These are phyloP conservation scores for Aythya baeri DNA, from an alignment of 2,113 vertebrate genomes.

Conservation along the genomic window DNA sequence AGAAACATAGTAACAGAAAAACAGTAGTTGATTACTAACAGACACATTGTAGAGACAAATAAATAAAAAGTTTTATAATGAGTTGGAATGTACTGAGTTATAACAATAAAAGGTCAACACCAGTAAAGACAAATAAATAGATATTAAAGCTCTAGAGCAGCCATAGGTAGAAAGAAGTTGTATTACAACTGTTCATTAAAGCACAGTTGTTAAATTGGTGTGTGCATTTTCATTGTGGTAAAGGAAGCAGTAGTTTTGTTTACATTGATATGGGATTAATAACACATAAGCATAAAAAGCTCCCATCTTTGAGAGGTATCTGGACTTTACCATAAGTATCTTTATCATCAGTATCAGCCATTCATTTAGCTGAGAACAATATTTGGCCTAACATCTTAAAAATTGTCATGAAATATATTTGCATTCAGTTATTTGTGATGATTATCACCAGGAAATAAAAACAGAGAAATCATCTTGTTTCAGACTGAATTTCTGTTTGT, in stretches of 20 bases:
- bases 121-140: not conserved
- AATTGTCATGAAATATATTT: not conserved
- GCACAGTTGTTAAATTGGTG: not conserved
- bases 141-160: not conserved
- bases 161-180: not conserved
- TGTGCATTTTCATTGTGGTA: not conserved
- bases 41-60: not conserved
- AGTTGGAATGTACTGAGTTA: not conserved
- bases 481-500: not conserved
- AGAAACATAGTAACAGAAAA: not conserved
- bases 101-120: not conserved
- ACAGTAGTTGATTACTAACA: conserved; percentile 25
- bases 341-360: not conserved
- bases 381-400: not conserved
- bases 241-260: not conserved
- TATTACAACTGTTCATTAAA: not conserved
- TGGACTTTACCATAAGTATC: not conserved
- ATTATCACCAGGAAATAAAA: conserved; percentile 17
- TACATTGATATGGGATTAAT: not conserved
- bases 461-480: not conserved
- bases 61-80: not conserved
- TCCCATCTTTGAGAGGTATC: not conserved
- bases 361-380: not conserved
- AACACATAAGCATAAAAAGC: not conserved
- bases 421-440: not conserved